Percentiles rank a stretch among this genome's conserved stretches.
These are phyloP conservation scores for Caenorhabditis angaria DNA, from an alignment of 2,888 invertebrate species.

Conservation along the genomic window DNA sequence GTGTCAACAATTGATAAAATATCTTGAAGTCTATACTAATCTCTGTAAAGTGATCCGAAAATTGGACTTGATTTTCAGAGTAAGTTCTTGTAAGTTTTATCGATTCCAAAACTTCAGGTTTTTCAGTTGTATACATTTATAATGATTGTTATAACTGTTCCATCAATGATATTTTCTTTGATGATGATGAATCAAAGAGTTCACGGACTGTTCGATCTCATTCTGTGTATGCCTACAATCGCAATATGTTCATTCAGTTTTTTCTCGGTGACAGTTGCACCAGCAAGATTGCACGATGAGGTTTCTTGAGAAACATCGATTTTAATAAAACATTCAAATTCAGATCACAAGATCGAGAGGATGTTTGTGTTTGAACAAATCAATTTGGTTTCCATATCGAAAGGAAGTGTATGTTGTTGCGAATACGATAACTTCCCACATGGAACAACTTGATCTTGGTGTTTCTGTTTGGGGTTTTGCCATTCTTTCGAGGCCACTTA, in stretches of 20 bases:
- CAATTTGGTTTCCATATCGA: constrained; percentile 54
- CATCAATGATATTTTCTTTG: constrained; percentile 49
- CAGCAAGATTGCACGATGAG: constrained; percentile 52
- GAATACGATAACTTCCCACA: constrained; percentile 48
- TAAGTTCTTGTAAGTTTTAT: too few relatives aligned
- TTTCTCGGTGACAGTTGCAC: constrained; percentile 49
- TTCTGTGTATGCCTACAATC: constrained; percentile 48
- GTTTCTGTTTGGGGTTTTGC: constrained; percentile 62
- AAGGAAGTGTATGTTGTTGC: constrained; percentile 54
- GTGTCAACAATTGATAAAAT: constrained; percentile 29
- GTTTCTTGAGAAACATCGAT: constrained; percentile 74
- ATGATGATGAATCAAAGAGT: constrained; percentile 57
- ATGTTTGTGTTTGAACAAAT: constrained; percentile 50
- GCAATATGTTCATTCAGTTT: constrained; percentile 49
- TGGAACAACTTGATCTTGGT: constrained; percentile 58
- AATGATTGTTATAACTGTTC: constrained; percentile 48
- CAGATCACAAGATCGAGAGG: constrained; percentile 74
- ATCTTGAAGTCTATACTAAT: constrained; percentile 43
- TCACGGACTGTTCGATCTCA: constrained; percentile 40
- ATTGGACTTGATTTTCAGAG: constrained; percentile 45
- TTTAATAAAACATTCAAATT: constrained; percentile 14
- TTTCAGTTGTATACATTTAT: constrained; percentile 50
- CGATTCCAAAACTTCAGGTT: too few relatives aligned
- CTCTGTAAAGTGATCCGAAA: constrained; percentile 42
- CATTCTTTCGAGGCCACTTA: constrained; percentile 45